These are phyloP conservation scores for Scomber colias DNA, from an alignment of 2,113 vertebrate species.

Conservation along the genomic window DNA sequence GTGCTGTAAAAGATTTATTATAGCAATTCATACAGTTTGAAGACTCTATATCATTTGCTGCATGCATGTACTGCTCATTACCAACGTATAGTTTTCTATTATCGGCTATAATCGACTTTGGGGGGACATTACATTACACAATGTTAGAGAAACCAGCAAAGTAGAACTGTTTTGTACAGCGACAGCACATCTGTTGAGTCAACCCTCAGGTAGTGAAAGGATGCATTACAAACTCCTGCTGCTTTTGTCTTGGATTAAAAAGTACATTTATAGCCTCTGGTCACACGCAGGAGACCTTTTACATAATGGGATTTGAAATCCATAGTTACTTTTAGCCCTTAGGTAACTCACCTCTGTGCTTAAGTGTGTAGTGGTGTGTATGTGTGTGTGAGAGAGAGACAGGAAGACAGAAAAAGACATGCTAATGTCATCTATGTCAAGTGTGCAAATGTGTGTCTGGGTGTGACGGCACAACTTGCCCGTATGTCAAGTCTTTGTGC, in stretches of 20 bases:
- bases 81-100: constrained; percentile 33
- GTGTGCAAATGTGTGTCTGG: constrained; percentile 38
- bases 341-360: constrained; percentile 53
- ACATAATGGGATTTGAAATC: constrained; percentile 76
- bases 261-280: constrained; percentile 65
- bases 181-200: constrained; percentile 49
- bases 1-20: constrained; percentile 32
- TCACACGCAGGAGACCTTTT: constrained; percentile 60
- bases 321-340: constrained; percentile 69
- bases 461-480: constrained; percentile 1
- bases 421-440: constrained; percentile 25
- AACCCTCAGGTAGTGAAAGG: constrained; percentile 33
- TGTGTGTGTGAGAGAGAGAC: not conserved
- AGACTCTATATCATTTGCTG: constrained; percentile 26
- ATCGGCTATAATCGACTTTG: constrained; percentile 17
- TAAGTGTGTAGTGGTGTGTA: constrained; percentile 24
- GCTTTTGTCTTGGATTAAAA: constrained; percentile 73
- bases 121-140: constrained; percentile 21
- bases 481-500: constrained; percentile 4
- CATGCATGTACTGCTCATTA: constrained; percentile 9
- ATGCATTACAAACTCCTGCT: constrained; percentile 50
- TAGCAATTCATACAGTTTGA: constrained; percentile 24
- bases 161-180: constrained; percentile 27
- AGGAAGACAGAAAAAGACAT: not conserved
- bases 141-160: constrained; percentile 33